Evolutionary conservation across 1,140 invertebrate species (phyloP), one percentile per base, ranked within the genome.

Genomic region (Eumeta japonica): DNA sequence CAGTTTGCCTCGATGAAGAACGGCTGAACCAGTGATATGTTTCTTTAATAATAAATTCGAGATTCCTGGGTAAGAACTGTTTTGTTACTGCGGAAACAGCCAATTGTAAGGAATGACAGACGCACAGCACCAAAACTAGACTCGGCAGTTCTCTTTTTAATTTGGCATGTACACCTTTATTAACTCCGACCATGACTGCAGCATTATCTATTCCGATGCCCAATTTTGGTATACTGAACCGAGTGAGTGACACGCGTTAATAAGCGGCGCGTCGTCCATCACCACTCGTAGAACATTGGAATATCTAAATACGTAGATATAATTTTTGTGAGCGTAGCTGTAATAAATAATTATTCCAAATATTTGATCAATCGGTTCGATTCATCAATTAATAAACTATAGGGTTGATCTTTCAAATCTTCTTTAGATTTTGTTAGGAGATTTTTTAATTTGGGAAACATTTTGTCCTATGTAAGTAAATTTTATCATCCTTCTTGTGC

Each of bases 201-300:
- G 62, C 60, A 45, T 67, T 66, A 32, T 67, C 62, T 2, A 58
- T 66, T 5, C 60, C 66, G 35, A 66, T 52, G 16, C 55, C 58
- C 36, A 48, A 35, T 55, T 55, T 35, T 55, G n/a, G 28, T 19
- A 50, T 12, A 43, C 35, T 36, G 13, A 43, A 44, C 18, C 37
- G 37, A 16, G 2, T 32, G 7, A 50, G 41, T 39, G 40, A 27
- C 34, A 35, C 28, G 37, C 48, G 41, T 46, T 28, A n/a, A n/a
- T n/a, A n/a, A n/a, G n/a, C n/a, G n/a, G n/a, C n/a, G n/a, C n/a
- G n/a, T n/a, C n/a, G n/a, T n/a, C n/a, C n/a, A n/a, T n/a, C n/a
- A n/a, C n/a, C 30, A 41, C 37, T 40, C 37, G n/a, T 16, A 5
- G 2, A 43, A 34, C 13, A 9, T 10, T 18, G 52, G 29, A 30